Conservation (phyloP, 1,140 invertebrate species). For the Scaptomyza montana region DNA sequence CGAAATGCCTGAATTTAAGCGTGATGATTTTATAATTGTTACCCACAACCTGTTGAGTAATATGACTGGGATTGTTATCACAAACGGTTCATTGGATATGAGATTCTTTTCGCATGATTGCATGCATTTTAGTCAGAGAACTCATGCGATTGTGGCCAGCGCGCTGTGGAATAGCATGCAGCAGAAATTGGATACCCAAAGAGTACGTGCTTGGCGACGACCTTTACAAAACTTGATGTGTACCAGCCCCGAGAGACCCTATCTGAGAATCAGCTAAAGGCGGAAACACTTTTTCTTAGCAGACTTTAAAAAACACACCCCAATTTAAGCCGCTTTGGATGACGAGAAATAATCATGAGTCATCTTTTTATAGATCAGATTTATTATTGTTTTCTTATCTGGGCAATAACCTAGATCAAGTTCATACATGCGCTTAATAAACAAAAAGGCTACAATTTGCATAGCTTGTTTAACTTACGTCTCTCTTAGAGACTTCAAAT, state of each 20-base stretch:
- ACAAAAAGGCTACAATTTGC: slow-evolving; percentile 54
- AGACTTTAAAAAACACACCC: slow-evolving; percentile 1
- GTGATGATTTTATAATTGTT: slow-evolving; percentile 86
- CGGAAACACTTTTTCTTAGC: slow-evolving; percentile 6
- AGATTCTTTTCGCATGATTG: slow-evolving; percentile 88
- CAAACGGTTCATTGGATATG: slow-evolving; percentile 84
- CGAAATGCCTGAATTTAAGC: slow-evolving; percentile 59
- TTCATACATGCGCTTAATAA: slow-evolving; percentile 25
- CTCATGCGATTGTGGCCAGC: slow-evolving; percentile 85
- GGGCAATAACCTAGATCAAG: slow-evolving; percentile 74
- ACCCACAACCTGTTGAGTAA: slow-evolving; percentile 84
- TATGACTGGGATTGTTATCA: slow-evolving; percentile 80
- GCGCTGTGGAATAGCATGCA: slow-evolving; percentile 80
- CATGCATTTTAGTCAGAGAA: slow-evolving; percentile 88
- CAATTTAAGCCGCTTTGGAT: slow-evolving; percentile 3
- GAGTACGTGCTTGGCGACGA: not conserved
- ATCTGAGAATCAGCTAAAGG: slow-evolving; percentile 17
- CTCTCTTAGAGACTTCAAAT: slow-evolving; percentile 33
- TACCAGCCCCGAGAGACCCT: slow-evolving; percentile 14
- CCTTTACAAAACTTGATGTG: slow-evolving; percentile 10
- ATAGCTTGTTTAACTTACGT: slow-evolving; percentile 28
- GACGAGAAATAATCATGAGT: slow-evolving; percentile 38
- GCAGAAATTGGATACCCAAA: not conserved
- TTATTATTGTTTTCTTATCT: slow-evolving; percentile 47
- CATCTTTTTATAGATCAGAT: slow-evolving; percentile 68